These are phyloP conservation scores for Cyprinus carpio DNA, from an alignment of 2,113 vertebrate genomes.

Conservation along the genomic window DNA sequence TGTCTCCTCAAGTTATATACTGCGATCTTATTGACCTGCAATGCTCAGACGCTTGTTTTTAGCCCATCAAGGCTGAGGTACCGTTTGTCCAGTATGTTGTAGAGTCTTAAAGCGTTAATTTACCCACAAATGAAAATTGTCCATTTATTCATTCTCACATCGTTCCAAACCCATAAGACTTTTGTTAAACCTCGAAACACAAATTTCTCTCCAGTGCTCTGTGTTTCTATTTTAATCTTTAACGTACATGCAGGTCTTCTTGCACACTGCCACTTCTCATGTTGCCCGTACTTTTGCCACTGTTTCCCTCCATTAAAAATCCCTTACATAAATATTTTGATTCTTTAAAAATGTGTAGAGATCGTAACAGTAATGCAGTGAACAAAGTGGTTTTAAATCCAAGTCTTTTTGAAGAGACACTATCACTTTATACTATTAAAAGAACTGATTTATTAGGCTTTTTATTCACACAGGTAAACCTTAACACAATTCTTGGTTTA, in stretches of 20 bases:
- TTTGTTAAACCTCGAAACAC: background rate
- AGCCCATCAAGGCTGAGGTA: background rate
- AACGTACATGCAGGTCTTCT: too few relatives aligned
- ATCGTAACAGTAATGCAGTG: background rate
- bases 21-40: background rate
- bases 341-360: background rate
- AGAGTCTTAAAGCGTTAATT: too few relatives aligned
- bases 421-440: background rate
- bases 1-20: too few relatives aligned
- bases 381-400: background rate
- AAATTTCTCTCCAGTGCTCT: too few relatives aligned
- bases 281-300: too few relatives aligned
- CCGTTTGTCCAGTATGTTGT: background rate
- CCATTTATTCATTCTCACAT: too few relatives aligned
- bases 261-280: too few relatives aligned
- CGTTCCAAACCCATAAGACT: too few relatives aligned
- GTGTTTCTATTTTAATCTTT: too few relatives aligned
- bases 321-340: background rate
- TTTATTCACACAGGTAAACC: too few relatives aligned
- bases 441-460: background rate
- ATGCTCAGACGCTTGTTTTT: background rate
- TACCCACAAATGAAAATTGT: too few relatives aligned
- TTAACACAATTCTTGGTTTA: background rate
- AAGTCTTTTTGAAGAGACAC: background rate
- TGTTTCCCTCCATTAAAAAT: background rate